phyloP scores from a whole-genome alignment of 2,113 vertebrate genomes.

The Ictidomys tridecemlineatus region DNA sequence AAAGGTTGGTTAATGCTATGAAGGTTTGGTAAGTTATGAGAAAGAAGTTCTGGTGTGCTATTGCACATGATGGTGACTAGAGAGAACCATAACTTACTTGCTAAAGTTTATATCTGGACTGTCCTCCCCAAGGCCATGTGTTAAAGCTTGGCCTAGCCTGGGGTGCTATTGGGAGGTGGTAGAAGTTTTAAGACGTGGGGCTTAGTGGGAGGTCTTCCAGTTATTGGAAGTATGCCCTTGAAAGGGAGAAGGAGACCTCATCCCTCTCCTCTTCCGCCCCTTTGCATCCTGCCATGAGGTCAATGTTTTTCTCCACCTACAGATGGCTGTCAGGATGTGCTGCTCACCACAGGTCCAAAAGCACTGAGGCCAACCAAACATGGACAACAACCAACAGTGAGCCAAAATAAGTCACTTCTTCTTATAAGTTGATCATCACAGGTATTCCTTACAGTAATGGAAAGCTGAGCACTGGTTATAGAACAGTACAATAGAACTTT shows the following conservation, averaged over 20 bases:
- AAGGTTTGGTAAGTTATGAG: neutral
- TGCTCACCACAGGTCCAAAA: neutral
- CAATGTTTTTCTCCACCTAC: neutral
- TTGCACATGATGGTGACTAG: neutral
- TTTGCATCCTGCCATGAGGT: neutral
- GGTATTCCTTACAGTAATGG: neutral
- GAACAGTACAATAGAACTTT: neutral
- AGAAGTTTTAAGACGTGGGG: no score
- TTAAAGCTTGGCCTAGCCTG: neutral
- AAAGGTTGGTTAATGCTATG: no score
- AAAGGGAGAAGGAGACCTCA: neutral
- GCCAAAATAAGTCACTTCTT: neutral
- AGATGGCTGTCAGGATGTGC: no score
- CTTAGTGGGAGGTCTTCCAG: neutral
- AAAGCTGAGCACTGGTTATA: neutral
- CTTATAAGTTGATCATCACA: neutral
- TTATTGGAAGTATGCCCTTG: neutral
- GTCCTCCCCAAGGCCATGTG: neutral
- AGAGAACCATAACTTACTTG: neutral
- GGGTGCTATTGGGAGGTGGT: no score
- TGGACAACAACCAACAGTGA: neutral
- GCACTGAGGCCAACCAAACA: rapidly evolving
- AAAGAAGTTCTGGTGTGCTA: neutral
- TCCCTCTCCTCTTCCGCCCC: neutral
- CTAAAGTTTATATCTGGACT: neutral